phyloP scores from a whole-genome alignment of 2,888 invertebrate genomes.

The Parnassius mnemosyne region DNA sequence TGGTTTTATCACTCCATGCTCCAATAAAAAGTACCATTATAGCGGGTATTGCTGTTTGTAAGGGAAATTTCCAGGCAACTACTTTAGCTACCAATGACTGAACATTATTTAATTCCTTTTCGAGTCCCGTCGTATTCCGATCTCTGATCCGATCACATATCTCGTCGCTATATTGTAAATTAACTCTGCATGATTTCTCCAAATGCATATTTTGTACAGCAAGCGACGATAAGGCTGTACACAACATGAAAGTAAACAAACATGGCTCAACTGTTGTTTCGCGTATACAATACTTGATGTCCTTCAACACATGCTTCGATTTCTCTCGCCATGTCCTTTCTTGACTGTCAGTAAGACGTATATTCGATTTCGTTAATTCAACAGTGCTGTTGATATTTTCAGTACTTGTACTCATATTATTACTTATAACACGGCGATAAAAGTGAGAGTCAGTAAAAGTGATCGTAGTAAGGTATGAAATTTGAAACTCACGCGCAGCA shows the following conservation, averaged over 20 bases:
- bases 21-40: slow-evolving; percentile 80
- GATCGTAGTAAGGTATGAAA: slow-evolving; percentile 39
- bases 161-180: slow-evolving; percentile 71
- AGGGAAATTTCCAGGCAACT: slow-evolving; percentile 80
- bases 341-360: slow-evolving; percentile 52
- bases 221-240: slow-evolving; percentile 83
- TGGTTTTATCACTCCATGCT: slow-evolving; percentile 82
- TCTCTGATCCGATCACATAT: slow-evolving; percentile 75
- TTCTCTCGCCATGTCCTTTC: slow-evolving; percentile 57
- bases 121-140: slow-evolving; percentile 66
- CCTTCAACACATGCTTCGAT: slow-evolving; percentile 56
- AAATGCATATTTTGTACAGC: slow-evolving; percentile 80
- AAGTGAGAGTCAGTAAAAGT: slow-evolving; percentile 67
- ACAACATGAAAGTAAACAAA: slow-evolving; percentile 83
- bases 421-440: slow-evolving; percentile 37
- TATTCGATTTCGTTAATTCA: slow-evolving; percentile 63
- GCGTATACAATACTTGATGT: slow-evolving; percentile 55
- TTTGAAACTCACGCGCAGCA: slow-evolving; percentile 52
- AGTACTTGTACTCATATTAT: slow-evolving; percentile 56
- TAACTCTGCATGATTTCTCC: slow-evolving; percentile 81
- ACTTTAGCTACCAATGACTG: slow-evolving; percentile 76
- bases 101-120: slow-evolving; percentile 62
- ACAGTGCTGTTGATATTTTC: slow-evolving; percentile 51
- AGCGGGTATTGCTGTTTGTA: slow-evolving; percentile 81
- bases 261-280: slow-evolving; percentile 84